These are phyloP conservation scores for Ethmia dodecea DNA, from an alignment of 2,888 invertebrate genomes.

Conservation along the genomic window DNA sequence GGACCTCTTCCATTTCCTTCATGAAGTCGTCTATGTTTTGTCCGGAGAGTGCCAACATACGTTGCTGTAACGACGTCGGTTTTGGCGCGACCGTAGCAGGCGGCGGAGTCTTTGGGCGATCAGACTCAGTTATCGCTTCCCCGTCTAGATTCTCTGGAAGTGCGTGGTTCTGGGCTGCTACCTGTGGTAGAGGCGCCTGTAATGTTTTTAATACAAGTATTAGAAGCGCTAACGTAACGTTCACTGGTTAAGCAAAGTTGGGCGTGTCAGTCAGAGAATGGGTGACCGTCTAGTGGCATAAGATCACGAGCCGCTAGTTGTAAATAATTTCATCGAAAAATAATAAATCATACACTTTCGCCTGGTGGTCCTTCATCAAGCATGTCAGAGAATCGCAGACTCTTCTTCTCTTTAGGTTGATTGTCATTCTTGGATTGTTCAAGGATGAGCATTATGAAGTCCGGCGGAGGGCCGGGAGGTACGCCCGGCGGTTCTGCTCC, in stretches of 20 bases:
- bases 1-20: conserved; percentile 94
- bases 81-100: conserved; percentile 82
- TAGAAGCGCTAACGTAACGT: not conserved
- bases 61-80: conserved; percentile 88
- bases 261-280: too few relatives aligned
- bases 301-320: not conserved
- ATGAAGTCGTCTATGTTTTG: conserved; percentile 95
- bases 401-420: conserved; percentile 59
- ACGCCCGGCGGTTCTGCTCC: conserved; percentile 88
- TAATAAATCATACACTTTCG: conserved; percentile 28
- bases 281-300: too few relatives aligned
- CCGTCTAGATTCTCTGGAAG: conserved; percentile 38
- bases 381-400: conserved; percentile 80
- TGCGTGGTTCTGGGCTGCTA: conserved; percentile 1
- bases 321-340: not conserved
- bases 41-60: conserved; percentile 92
- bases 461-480: conserved; percentile 90
- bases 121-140: conserved; percentile 37
- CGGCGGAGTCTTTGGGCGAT: conserved; percentile 46
- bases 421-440: conserved; percentile 19
- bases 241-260: too few relatives aligned
- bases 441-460: conserved; percentile 78
- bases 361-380: conserved; percentile 72
- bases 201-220: conserved; percentile 2
- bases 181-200: conserved; percentile 14